A percentile compares a stretch with the other conserved stretches of the same genome.
Conservation (phyloP, 1,140 invertebrate species). For the Tetramorium simillimum region DNA sequence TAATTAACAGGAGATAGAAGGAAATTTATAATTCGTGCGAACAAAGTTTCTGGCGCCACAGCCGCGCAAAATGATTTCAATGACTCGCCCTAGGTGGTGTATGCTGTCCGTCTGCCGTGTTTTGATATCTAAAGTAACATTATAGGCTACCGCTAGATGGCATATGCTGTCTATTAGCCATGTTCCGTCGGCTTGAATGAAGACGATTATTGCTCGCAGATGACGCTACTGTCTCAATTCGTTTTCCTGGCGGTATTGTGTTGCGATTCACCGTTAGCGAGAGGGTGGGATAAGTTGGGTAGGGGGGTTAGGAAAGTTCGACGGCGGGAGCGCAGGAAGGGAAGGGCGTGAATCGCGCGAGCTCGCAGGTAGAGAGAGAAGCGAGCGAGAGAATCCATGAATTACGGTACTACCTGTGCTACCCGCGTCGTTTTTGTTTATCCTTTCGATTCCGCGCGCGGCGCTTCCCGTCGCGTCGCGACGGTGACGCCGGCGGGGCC, state of each 20-base stretch:
- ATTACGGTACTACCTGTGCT: conserved; percentile 68
- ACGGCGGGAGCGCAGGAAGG: conserved; percentile 33
- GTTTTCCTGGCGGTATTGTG: conserved; percentile 20
- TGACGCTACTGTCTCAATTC: neutral
- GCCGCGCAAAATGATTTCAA: too few species aligned
- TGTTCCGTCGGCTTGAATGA: neutral
- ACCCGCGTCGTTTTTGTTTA: conserved; percentile 49
- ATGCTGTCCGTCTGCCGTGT: too few species aligned
- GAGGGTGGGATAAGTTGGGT: neutral
- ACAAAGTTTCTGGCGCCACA: too few species aligned
- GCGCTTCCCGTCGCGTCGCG: neutral
- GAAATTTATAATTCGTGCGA: too few species aligned
- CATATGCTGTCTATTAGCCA: neutral
- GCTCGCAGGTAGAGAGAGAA: conserved; percentile 64
- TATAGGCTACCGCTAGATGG: conserved; percentile 38
- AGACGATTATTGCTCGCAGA: neutral
- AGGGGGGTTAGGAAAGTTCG: neutral
- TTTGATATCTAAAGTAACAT: neutral
- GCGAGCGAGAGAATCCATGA: conserved; percentile 61
- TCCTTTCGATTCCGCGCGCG: conserved; percentile 28
- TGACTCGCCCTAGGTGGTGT: too few species aligned
- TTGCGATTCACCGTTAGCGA: conserved; percentile 71
- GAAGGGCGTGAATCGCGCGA: conserved; percentile 71
- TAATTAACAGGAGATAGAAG: too few species aligned
- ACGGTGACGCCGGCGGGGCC: neutral